Conservation (phyloP, 37 sponge, comb jelly and placozoan species). For the Theonella swinhoei region DNA sequence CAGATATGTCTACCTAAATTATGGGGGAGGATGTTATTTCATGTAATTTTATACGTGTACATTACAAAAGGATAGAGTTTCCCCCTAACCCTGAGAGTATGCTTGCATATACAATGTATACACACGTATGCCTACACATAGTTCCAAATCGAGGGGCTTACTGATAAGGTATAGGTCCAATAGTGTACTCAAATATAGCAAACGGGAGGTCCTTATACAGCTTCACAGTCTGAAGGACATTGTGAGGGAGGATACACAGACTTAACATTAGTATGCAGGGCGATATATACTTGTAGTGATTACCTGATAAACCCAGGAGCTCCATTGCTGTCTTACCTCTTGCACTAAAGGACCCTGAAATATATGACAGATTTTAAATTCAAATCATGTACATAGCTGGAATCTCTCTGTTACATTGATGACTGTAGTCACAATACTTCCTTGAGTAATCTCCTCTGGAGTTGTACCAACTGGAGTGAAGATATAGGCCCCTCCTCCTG, state of each 20-base stretch:
- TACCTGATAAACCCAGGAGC: conserved; percentile 62
- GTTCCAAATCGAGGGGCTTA: conserved; percentile 18
- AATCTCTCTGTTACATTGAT: background rate
- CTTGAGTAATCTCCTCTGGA: background rate
- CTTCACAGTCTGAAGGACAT: conserved; percentile 32
- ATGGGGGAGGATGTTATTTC: background rate
- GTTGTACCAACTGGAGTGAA: conserved; percentile 35
- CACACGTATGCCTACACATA: conserved; percentile 18
- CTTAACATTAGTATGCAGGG: too few relatives aligned
- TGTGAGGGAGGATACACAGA: background rate
- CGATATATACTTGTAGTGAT: too few relatives aligned
- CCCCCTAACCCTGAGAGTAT: background rate
- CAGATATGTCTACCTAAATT: background rate
- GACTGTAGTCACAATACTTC: background rate
- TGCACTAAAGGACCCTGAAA: conserved; percentile 46
- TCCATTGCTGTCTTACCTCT: conserved; percentile 76
- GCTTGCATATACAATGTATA: background rate
- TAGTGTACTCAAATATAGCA: conserved; percentile 84
- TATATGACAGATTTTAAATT: too few relatives aligned
- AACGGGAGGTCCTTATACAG: conserved; percentile 35
- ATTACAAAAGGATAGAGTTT: background rate
- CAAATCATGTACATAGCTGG: too few relatives aligned
- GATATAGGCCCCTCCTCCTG: conserved; percentile 95
- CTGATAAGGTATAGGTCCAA: conserved; percentile 82
- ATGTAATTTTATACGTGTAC: background rate